Base-by-base conservation (phyloP, 30 jellyfish, hydroid and myxozoan species). In the Chrysaora quinquecirrha region DNA sequence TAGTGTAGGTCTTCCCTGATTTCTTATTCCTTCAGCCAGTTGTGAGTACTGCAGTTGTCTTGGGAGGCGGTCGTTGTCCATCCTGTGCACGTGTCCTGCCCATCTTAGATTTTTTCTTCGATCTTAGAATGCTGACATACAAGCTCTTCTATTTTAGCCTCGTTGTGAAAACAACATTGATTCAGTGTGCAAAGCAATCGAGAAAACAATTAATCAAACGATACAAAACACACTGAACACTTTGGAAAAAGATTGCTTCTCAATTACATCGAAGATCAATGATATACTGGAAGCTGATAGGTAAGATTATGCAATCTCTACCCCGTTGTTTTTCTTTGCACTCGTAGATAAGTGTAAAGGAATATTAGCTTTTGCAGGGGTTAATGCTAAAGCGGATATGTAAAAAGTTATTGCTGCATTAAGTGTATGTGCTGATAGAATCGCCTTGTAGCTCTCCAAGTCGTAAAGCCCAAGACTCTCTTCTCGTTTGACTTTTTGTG, bases 81-180 rank as follows among this genome's bases (percentile, higher is more conserved):
- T 43, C 9, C 16, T 9, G 58, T 16, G 16, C 9, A 43, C 58
- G 58, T 43, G 58, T 9, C 58, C 58, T 43, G 58, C 9, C 58
- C 58, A 43, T 6, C 58, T 9, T 16, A 43, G 16, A 6, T 16
- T 43, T 16, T 9, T 16, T 43, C 58, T n/a, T n/a, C n/a, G n/a
- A n/a, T n/a, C n/a, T n/a, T n/a, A n/a, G n/a, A n/a, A n/a, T n/a
- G n/a, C n/a, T n/a, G n/a, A n/a, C n/a, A n/a, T n/a, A n/a, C n/a
- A n/a, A n/a, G n/a, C n/a, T n/a, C n/a, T 38, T 38, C 54, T 49
- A 6, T 61, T 34, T 16, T 73, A 93, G 98, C 93, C 97, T 30
- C 94, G 98, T 24, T 93, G 98, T 73, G 98, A 93, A 71, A 93
- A 93, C 72, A 96, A 93, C 28, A 93, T 93, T 27, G 98, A 93